Base-by-base conservation (phyloP, 2,888 invertebrate species). In the Tanaodytes sp. region DNA sequence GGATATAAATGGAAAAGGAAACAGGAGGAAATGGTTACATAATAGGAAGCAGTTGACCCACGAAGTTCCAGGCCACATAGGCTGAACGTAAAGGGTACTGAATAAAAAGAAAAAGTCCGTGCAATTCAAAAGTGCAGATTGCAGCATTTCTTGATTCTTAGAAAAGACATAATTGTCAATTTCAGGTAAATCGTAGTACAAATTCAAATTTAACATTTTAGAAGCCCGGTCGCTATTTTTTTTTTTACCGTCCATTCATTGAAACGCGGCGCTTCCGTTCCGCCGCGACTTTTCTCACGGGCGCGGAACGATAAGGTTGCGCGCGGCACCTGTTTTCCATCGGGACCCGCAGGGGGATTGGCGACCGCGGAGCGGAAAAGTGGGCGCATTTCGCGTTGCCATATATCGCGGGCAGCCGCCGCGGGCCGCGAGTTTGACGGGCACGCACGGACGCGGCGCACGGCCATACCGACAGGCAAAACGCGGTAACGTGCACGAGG, bases 401-500 rank as follows among this genome's bases (percentile, higher is more conserved):
- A 69, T 57, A 57, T 62, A n/a, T n/a, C n/a, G n/a, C 46, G 61
- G 62, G 39, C 68, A 51, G 57, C 58, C 19, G 48, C 54, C 62
- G 58, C 61, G 71, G 43, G 65, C 42, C 51, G 67, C 42, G 36
- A 54, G 63, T 63, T 63, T 62, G 39, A 62, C 62, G 45, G 58
- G 58, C 42, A 58, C 55, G 54, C 51, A 59, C 59, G 23, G 59
- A 51, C 15, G 48, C n/a, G n/a, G 11, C 49, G 36, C 48, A 55
- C 57, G 58, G 54, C 57, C 59, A 58, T 42, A 61, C 52, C 40
- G 63, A 68, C 49, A 54, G 68, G n/a, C n/a, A n/a, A n/a, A n/a
- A n/a, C n/a, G n/a, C n/a, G n/a, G n/a, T n/a, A n/a, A n/a, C 59
- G 58, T 58, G 66, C 63, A 73, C 77, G 78, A 75, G 78, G 81